Evolutionary conservation across 2,888 invertebrate species (phyloP), one percentile per base, ranked within the genome.

Genomic region (Acleris sparsana): DNA sequence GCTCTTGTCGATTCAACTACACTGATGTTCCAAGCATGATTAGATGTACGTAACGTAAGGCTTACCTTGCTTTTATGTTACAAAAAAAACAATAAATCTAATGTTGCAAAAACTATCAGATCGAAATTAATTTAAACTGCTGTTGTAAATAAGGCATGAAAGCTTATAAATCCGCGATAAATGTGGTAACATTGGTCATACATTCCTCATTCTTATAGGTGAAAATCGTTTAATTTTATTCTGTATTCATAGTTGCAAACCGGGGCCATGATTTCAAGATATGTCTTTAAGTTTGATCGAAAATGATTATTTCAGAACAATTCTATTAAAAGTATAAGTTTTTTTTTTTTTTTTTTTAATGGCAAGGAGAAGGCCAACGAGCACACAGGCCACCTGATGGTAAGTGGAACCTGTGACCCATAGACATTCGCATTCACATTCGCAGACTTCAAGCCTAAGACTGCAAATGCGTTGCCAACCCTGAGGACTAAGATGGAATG

Each of bases 91-190:
- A 56, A 51, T 65, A 17, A 46, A 29, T 71, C 20, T 43, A 71
- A 67, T 60, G 63, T 62, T 62, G 63, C 61, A 62, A 51, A 13
- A 46, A 67, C 57, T 52, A 63, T 63, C 22, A 20, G 48, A 29
- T 22, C 39, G 18, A 69, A 71, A 69, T 71, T 67, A 72, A 72
- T 76, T 76, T 73, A 74, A 74, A 78, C 73, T 76, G 76, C 73
- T 77, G 49, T 76, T 82, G 86, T 89, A 80, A 87, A 87, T 89
- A 89, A 88, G 86, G 90, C 90, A 90, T 90, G 90, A 78, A 71
- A 73, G 46, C 46, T 7, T 17, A n/a, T 7, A 16, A 46, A 46
- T 39, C 13, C 13, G 39, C 13, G 39, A 39, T 39, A 39, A 13
- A 39, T 39, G 39, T 39, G 39, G 13, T 39, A 39, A 39, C 39